Percentiles rank a stretch among this genome's conserved stretches.
These are phyloP conservation scores for Pollimyrus isidori DNA, from an alignment of 2,113 vertebrate species.

Conservation along the genomic window DNA sequence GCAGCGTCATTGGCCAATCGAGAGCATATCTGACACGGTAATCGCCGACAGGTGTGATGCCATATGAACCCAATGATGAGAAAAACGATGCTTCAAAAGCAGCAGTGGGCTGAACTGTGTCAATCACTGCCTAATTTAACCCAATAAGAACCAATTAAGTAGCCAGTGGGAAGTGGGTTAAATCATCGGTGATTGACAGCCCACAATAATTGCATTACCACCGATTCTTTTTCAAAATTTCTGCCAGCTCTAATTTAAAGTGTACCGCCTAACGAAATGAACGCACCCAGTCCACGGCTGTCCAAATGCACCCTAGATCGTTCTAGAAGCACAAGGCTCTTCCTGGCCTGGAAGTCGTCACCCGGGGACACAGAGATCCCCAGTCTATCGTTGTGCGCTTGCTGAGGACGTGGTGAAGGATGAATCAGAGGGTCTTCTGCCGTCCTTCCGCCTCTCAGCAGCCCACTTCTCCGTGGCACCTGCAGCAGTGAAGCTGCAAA, in stretches of 20 bases:
- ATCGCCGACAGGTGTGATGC: not conserved
- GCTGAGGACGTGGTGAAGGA: not conserved
- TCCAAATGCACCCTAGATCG: not conserved
- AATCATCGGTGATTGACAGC: not conserved
- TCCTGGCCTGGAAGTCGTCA: not conserved
- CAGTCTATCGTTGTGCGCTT: not conserved
- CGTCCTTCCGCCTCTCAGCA: not conserved
- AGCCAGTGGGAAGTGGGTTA: not conserved
- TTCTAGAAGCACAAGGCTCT: not conserved
- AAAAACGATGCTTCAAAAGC: not conserved
- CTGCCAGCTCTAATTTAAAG: not conserved
- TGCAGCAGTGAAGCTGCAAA: not conserved
- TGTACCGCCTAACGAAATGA: not conserved
- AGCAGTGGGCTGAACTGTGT: not conserved
- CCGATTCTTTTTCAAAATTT: not conserved
- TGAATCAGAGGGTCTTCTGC: not conserved
- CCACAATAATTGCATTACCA: constrained; percentile 3
- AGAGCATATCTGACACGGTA: not conserved
- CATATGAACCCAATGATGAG: not conserved
- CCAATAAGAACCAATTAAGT: not conserved
- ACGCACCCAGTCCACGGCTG: too few relatives aligned
- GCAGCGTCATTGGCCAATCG: not conserved
- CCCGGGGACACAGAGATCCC: not conserved
- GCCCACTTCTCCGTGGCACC: not conserved
- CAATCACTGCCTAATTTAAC: constrained; percentile 7